phyloP scores from a whole-genome alignment of 2,113 vertebrate genomes.

The Hassar affinis region DNA sequence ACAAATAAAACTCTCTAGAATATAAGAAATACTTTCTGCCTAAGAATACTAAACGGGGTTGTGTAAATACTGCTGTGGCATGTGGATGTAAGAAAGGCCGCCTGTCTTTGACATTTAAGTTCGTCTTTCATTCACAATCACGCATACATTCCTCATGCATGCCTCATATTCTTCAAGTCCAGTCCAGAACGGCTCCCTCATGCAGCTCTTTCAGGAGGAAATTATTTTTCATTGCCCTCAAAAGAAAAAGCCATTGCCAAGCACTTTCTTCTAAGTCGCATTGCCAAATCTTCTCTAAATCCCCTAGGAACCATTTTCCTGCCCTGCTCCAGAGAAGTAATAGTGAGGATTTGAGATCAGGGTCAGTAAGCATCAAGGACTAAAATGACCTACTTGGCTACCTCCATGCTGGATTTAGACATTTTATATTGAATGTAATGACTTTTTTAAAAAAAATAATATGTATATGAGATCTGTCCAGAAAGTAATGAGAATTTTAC shows the following conservation, averaged over 20 bases:
- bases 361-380: constrained; percentile 31
- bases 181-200: constrained; percentile 57
- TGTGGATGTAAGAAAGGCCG: constrained; percentile 54
- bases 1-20: constrained; percentile 4
- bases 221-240: constrained; percentile 76
- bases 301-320: constrained; percentile 48
- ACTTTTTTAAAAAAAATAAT: constrained; percentile 44
- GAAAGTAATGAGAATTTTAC: too few relatives aligned
- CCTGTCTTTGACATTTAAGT: constrained; percentile 75
- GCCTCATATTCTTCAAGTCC: constrained; percentile 61
- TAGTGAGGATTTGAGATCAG: constrained; percentile 21
- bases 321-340: constrained; percentile 32
- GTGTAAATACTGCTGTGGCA: constrained; percentile 63
- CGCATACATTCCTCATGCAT: constrained; percentile 65
- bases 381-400: constrained; percentile 4
- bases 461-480: too few relatives aligned
- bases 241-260: constrained; percentile 64
- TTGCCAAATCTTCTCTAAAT: constrained; percentile 54
- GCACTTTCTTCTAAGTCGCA: constrained; percentile 26
- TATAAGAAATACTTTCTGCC: constrained; percentile 49
- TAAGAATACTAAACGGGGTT: constrained; percentile 56
- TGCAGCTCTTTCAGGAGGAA: constrained; percentile 69
- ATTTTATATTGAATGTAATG: constrained; percentile 49
- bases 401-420: constrained; percentile 3
- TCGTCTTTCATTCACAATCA: constrained; percentile 55